Base-by-base conservation (phyloP, 2,888 invertebrate genomes). In the Argyra leucocephala region DNA sequence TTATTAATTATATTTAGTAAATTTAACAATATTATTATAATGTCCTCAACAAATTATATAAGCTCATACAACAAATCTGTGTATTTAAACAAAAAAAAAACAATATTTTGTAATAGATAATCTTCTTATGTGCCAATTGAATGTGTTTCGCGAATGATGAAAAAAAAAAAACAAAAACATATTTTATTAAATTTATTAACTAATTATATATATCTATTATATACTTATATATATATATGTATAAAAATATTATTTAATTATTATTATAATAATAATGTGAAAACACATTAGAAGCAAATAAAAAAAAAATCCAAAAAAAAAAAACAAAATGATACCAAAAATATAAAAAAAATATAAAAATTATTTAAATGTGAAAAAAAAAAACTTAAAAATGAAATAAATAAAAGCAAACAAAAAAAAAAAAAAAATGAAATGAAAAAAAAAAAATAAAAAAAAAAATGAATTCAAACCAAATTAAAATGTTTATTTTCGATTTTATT, bases 51-150 rank as follows among this genome's bases (percentile, higher is more conserved):
- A 48, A 48, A n/a, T 18, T 48, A 18, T 48, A 48, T 6, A 9
- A 6, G 31, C 31, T 31, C 31, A 31, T 31, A 6, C 12, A 31
- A 31, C 10, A 31, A 31, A 3, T 31, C 31, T 31, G 31, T 31
- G 31, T 31, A 31, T 10, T 31, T 10, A 31, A 31, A 6, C 9
- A 31, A 31, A 31, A 31, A 31, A 31, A 31, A 31, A 31, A 31
- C n/a, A n/a, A n/a, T 31, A 18, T 48, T 18, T 5, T 48, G 31
- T 18, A 18, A 48, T 48, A 48, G 18, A 48, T 48, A 48, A 59
- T 23, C 18, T 23, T 59, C 59, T 59, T 59, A 59, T 59, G 23
- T 59, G 59, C 59, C 59, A 59, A 22, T 22, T 57, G 5, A 31
- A 31, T 31, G 31, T 31, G 31, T 5, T 31, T n/a, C n/a, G n/a